Base-by-base conservation (phyloP, 2,797 vertebrate species). In the Halcyon badia region DNA sequence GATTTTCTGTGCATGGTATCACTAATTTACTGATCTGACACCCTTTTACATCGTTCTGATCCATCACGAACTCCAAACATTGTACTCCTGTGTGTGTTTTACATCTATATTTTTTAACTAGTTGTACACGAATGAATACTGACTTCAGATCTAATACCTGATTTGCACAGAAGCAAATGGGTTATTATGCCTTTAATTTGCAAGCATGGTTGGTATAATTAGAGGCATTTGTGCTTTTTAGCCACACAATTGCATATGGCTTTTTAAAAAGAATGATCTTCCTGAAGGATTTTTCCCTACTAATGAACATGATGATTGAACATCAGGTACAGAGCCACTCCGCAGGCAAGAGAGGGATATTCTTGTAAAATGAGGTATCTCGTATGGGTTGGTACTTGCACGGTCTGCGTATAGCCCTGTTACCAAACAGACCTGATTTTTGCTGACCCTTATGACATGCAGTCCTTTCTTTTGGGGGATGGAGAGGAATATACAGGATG, bases 191-290 rank as follows among this genome's bases (percentile, higher is more conserved):
- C 90, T 95, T 96, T 80, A 80, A 89, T 95, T 95, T 91, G 77
- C 78, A 87, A 93, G 64, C 81, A 35, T 44, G 61, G 73, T 68
- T 73, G 66, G 65, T 90, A n/a, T 89, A 89, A 85, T 94, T 92
- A 93, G 89, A 94, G 57, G 44, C 35, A 61, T 91, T 96, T 94
- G 56, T 90, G 71, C 80, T 87, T 93, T 95, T 94, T 91, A 95
- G 92, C 42, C 88, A 82, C 73, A 73, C 58, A 84, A 60, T 58
- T 93, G 83, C 73, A 90, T 77, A 68, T 78, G 48, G 64, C 64
- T 83, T 83, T 92, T 90, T 52, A 42, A 65, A 90, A 92, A 78
- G 69, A 86, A 85, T 26, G 24, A 83, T 82, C 54, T 48, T 93
- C 73, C 39, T 87, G 75, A 81, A 93, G 94, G 52, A 78, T 91